Conservation (phyloP, 2,888 invertebrate genomes). For the Harpalus rufipes region DNA sequence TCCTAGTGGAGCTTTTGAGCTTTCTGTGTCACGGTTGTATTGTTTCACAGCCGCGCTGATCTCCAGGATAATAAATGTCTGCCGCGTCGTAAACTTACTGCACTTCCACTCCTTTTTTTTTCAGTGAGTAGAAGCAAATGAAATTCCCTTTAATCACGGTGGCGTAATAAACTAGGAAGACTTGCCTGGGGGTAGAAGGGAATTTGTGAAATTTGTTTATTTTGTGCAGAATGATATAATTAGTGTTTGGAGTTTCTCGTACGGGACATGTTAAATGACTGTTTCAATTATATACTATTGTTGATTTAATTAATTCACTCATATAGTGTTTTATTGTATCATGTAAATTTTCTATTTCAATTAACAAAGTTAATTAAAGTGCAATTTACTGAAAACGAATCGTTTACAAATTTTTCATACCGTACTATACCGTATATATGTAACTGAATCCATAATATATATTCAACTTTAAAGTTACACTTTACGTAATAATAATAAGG, state of each 20-base stretch:
- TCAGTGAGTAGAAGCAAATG: neutral
- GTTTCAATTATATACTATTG: slow-evolving; percentile 33
- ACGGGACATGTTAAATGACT: slow-evolving; percentile 2
- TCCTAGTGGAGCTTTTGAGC: slow-evolving; percentile 25
- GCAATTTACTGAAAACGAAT: neutral
- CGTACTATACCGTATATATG: neutral
- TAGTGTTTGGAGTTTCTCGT: slow-evolving; percentile 13
- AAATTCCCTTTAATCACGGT: slow-evolving; percentile 37
- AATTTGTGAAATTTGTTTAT: slow-evolving; percentile 35
- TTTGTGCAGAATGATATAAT: slow-evolving; percentile 32
- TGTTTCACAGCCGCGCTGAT: slow-evolving; percentile 33
- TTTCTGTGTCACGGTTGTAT: slow-evolving; percentile 34
- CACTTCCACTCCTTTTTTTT: slow-evolving; percentile 8
- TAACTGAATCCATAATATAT: too few species aligned
- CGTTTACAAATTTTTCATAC: neutral
- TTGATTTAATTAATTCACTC: slow-evolving; percentile 35
- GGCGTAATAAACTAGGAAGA: slow-evolving; percentile 24
- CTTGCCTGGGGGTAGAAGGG: neutral
- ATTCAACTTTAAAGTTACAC: neutral
- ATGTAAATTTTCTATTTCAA: neutral
- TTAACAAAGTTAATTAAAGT: neutral
- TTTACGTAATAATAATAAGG: too few species aligned
- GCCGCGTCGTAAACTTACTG: slow-evolving; percentile 31
- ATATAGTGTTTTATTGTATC: slow-evolving; percentile 10
- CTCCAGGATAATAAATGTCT: slow-evolving; percentile 46